Evolutionary conservation across 1,140 invertebrate genomes (phyloP), one percentile per base, ranked within the genome.

Genomic region (Lasioglossum albipes): DNA sequence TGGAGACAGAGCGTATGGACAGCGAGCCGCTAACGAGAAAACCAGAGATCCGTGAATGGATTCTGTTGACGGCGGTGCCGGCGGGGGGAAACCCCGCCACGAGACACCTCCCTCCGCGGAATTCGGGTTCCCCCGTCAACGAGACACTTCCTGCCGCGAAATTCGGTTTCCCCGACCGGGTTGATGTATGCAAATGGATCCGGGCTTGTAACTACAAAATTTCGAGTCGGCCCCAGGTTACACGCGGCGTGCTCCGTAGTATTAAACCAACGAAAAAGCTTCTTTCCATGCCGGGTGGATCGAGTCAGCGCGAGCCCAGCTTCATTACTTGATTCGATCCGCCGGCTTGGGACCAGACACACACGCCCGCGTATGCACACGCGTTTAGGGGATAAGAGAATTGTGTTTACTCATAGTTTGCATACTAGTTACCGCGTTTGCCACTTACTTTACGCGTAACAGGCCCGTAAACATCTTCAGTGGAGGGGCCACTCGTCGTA

Each of bases 381-480:
- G 5, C 52, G 49, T 59, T 27, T 61, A 7, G 0, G 75, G 87
- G 86, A 90, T 92, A 92, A 93, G 91, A 88, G 87, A 92, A 92
- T 92, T 92, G 89, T 92, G 89, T 92, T 93, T 92, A 92, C 89
- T 85, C 84, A 75, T 84, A 92, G 89, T 92, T 93, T 91, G 89
- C 89, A 91, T 91, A 90, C 90, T 90, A 90, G 89, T 92, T 91
- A 89, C 82, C 83, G 84, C 82, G 81, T 81, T 81, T 86, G 83
- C 83, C 82, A 80, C 84, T 87, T 81, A 88, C 82, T 87, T 90
- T 89, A 84, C 87, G 85, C 88, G 85, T 87, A 84, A 88, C 88
- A 82, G 73, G 83, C 82, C 83, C 86, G 89, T 90, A 92, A 92
- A 91, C 91, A 92, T 92, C 90, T 91, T 92, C 86, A 89, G 83